Conservation (phyloP, 2,113 vertebrate species). For the Trachemys scripta region DNA sequence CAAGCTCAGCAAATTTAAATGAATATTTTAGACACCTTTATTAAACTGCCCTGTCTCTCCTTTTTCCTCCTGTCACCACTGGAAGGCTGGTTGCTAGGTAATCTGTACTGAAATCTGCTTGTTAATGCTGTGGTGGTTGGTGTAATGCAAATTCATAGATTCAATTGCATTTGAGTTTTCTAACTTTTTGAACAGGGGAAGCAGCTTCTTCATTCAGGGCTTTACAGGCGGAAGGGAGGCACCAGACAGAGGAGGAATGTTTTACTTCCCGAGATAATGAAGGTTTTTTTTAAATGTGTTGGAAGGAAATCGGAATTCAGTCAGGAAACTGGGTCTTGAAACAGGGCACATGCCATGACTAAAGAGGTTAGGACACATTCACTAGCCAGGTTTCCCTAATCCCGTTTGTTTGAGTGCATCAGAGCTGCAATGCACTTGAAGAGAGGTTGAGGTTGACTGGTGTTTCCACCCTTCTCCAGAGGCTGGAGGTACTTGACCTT, state of each 20-base stretch:
- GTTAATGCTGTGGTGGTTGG: not conserved
- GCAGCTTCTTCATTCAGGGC: not conserved
- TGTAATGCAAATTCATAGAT: not conserved
- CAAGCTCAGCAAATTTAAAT: not conserved
- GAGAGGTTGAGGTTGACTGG: not conserved
- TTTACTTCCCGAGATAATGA: not conserved
- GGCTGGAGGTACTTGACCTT: not conserved
- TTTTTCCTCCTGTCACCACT: not conserved
- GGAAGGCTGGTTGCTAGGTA: not conserved
- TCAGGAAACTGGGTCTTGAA: not conserved
- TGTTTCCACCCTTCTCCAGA: not conserved
- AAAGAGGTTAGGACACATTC: not conserved
- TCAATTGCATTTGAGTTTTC: not conserved
- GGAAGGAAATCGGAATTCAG: not conserved
- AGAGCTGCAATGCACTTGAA: not conserved
- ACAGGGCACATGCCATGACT: not conserved
- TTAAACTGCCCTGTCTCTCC: not conserved
- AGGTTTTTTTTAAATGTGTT: not conserved
- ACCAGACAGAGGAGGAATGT: not conserved
- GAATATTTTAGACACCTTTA: not conserved
- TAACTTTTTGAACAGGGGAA: not conserved
- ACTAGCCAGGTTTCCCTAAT: not conserved
- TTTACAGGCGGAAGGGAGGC: not conserved
- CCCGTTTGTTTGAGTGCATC: not conserved
- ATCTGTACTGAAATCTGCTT: not conserved